phyloP scores from a whole-genome alignment of 1,140 invertebrate species.

The Saccostrea echinata region DNA sequence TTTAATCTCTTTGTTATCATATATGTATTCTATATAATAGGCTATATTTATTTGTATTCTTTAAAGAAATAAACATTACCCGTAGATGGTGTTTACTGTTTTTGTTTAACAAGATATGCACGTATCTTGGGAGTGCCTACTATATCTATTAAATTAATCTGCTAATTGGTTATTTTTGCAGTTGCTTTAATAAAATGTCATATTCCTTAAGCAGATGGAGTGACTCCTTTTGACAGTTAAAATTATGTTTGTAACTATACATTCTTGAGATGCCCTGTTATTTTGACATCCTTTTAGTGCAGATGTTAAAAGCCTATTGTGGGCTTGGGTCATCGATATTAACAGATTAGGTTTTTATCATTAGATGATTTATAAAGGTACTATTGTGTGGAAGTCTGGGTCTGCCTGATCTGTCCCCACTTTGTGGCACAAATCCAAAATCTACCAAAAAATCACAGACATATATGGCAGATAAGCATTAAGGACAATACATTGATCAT shows the following conservation, averaged over 20 bases:
- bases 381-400: constrained; percentile 21
- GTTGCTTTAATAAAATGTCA: not conserved
- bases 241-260: constrained; percentile 6
- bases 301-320: not conserved
- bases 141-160: too few relatives aligned
- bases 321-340: constrained; percentile 1
- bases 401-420: not conserved
- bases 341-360: constrained; percentile 9
- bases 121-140: too few relatives aligned
- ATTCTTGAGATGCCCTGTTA: not conserved
- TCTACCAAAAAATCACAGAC: not conserved
- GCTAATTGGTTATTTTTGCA: too few relatives aligned
- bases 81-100: too few relatives aligned
- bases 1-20: too few relatives aligned
- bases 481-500: not conserved
- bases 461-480: not conserved
- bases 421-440: constrained; percentile 16
- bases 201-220: not conserved
- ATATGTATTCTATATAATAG: too few relatives aligned
- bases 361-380: constrained; percentile 14
- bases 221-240: not conserved
- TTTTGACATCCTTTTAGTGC: not conserved
- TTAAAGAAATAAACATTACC: too few relatives aligned
- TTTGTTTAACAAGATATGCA: too few relatives aligned
- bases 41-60: too few relatives aligned